Conservation (phyloP, 2,113 vertebrate species). For the Coturnix japonica region DNA sequence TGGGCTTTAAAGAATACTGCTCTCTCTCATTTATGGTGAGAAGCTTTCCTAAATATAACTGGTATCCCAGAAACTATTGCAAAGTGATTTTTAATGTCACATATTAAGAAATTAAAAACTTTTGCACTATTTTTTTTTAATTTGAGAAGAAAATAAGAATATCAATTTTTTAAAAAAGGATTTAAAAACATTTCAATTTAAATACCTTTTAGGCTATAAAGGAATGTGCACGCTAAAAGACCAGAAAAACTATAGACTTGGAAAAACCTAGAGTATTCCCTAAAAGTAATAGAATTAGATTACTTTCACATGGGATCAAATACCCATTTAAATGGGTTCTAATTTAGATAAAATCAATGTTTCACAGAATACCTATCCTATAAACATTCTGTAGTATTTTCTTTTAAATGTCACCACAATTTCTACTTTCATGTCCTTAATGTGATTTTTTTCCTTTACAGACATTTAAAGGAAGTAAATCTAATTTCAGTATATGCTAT, state of each 20-base stretch:
- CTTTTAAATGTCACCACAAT: neutral
- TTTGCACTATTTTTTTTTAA: neutral
- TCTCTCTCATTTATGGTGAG: neutral
- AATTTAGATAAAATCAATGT: neutral
- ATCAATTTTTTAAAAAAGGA: neutral
- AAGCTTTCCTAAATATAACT: neutral
- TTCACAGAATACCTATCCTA: neutral
- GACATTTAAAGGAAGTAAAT: neutral
- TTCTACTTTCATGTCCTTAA: neutral
- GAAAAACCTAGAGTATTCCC: neutral
- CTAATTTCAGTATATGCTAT: neutral
- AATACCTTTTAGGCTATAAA: neutral
- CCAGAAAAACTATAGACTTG: neutral
- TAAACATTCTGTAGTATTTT: neutral
- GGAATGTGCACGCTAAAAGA: neutral
- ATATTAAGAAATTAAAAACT: neutral
- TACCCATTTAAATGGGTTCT: neutral
- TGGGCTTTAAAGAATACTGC: neutral
- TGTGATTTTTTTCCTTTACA: neutral
- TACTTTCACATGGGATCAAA: neutral
- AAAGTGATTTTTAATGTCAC: neutral
- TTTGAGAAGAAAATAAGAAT: neutral
- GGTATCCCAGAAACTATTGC: conserved; percentile 34
- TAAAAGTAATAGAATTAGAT: neutral
- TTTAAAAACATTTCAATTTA: neutral